Evolutionary conservation across 92 coral and sea anemone species (phyloP).

Genomic region (Blastomussa wellsi): DNA sequence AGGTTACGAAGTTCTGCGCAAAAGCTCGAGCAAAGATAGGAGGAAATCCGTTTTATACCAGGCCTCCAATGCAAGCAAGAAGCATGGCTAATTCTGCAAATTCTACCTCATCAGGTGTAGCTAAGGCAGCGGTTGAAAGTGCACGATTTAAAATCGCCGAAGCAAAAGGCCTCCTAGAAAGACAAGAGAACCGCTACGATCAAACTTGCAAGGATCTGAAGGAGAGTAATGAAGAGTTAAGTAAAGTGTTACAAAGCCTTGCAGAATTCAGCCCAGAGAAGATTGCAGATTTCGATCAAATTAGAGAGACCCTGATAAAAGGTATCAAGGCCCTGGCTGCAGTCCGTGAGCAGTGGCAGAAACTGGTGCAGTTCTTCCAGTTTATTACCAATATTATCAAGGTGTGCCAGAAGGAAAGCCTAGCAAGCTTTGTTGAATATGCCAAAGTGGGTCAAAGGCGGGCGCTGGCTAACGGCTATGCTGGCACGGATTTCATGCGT

Average conservation of each 20-base stretch:
- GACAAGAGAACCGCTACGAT: conserved; percentile 33
- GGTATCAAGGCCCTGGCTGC: conserved; percentile 36
- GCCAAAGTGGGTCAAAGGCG: conserved; percentile 27
- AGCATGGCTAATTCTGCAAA: conserved; percentile 5
- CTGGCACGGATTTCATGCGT: conserved; percentile 32
- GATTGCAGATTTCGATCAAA: conserved; percentile 36
- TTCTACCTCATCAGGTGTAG: conserved; percentile 17
- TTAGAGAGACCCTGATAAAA: conserved; percentile 18
- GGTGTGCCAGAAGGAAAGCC: conserved; percentile 27
- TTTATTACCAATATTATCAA: conserved; percentile 28
- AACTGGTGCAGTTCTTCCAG: conserved; percentile 49
- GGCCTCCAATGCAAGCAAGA: conserved; percentile 29
- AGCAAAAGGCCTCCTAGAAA: conserved; percentile 24
- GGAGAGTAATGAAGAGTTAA: conserved; percentile 24
- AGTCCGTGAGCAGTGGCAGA: conserved; percentile 43
- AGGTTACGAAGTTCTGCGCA: conserved; percentile 11
- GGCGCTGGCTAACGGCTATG: conserved; percentile 25
- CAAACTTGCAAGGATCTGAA: conserved; percentile 10
- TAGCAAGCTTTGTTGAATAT: conserved; percentile 29
- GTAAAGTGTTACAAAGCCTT: conserved; percentile 18
- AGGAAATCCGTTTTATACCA: background rate
- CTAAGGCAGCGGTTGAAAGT: conserved; percentile 8
- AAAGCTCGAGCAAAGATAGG: conserved; percentile 1
- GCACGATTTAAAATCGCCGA: conserved; percentile 32
- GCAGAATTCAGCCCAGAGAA: conserved; percentile 32